Base-by-base conservation (phyloP, 2,113 vertebrate genomes). In the Pseudopipra pipra region DNA sequence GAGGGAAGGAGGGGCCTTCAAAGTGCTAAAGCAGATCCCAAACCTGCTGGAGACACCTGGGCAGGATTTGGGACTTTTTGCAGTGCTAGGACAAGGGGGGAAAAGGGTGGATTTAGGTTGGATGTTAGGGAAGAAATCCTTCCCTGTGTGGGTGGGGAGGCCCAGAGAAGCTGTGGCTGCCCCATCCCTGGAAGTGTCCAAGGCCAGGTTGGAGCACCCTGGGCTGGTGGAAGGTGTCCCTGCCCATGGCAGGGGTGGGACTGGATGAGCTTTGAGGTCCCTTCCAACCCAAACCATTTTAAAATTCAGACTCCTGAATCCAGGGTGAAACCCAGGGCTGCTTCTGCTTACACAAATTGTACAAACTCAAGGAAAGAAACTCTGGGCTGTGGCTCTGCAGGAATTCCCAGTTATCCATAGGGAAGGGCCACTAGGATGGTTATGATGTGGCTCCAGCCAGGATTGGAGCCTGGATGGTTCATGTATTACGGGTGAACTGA, bases 361-460 rank as follows among this genome's bases (percentile, higher is more conserved):
- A 4, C 5, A 23, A 55, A 23, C 6, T 4, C 3, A 52, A 71
- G 49, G 43, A 13, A 54, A 22, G 43, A 15, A 59, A 5, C 21
- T 11, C 2, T 2, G 9, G 68, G 11, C 24, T 31, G 33, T 30
- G 33, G 35, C 54, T 91, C 33, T 44, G 30, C 58, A 37, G 51
- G 6, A 51, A 17, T 46, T 80, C 19, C 63, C 16, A 11, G 12
- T 1, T 62, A 41, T 44, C 12, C 3, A 0, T 8, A n/a, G 2
- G 2, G 9, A 20, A n/a, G 33, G 35, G 33, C 12, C 68, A 46
- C 19, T 18, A 61, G 75, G 46, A 14, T 59, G 51, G n/a, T 8
- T 15, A 5, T 1, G 5, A 3, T 11, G 44, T 8, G 30, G 9
- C 31, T 35, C 49, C 27, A 14, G 17, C 43, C 14, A 43, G 22